Conservation (phyloP, 2,113 vertebrate genomes). For the Chlorodrepanis virens region DNA sequence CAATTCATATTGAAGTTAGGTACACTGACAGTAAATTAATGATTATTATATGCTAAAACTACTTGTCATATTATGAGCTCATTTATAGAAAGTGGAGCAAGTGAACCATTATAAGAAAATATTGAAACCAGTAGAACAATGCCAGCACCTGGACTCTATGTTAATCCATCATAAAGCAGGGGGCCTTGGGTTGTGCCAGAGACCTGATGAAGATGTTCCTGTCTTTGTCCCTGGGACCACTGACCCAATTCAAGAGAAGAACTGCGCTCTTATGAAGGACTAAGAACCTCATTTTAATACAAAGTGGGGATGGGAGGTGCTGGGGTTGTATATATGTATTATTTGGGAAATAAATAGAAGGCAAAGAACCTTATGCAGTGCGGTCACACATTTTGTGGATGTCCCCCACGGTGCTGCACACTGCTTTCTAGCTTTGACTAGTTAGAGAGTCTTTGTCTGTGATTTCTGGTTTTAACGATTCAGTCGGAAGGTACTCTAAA, state of each 20-base stretch:
- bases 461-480: neutral
- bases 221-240: neutral
- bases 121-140: neutral
- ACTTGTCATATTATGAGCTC: neutral
- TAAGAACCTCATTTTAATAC: neutral
- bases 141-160: neutral
- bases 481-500: neutral
- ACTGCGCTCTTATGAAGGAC: accelerated
- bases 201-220: neutral
- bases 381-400: no score
- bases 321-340: neutral
- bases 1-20: no score
- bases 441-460: neutral
- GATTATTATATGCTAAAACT: neutral
- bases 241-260: neutral
- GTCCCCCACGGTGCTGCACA: no score
- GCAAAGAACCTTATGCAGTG: neutral
- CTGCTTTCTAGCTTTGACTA: neutral
- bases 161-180: neutral
- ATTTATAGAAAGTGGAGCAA: neutral
- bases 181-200: neutral
- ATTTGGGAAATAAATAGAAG: neutral
- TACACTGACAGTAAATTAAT: neutral
- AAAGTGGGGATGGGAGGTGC: neutral
- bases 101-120: neutral